Conservation (phyloP, 2,888 invertebrate species). For the Parnassius glacialis region DNA sequence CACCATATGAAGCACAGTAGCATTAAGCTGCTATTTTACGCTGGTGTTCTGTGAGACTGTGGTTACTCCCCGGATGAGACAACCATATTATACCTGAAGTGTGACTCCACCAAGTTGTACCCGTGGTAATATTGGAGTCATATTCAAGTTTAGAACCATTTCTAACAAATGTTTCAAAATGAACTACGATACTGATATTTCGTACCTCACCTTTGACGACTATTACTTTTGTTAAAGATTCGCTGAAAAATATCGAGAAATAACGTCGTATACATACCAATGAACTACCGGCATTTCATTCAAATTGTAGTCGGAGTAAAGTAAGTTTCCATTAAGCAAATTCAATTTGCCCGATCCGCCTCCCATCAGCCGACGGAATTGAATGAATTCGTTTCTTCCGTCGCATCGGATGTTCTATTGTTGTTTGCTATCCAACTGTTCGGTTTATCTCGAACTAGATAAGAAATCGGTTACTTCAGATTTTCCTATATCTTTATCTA, state of each 20-base stretch:
- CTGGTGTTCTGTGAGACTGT: too few species aligned
- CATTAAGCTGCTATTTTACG: too few species aligned
- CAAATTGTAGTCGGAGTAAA: constrained; percentile 9
- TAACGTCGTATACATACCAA: background rate
- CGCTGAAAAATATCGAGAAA: background rate
- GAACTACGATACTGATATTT: too few species aligned
- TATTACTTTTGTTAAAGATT: too few species aligned
- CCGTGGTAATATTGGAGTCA: too few species aligned
- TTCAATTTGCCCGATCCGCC: constrained; percentile 13
- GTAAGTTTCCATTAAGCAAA: constrained; percentile 20
- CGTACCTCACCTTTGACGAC: too few species aligned
- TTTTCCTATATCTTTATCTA: background rate
- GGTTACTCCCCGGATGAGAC: too few species aligned
- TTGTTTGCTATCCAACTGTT: constrained; percentile 8
- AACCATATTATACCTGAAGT: too few species aligned
- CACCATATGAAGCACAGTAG: too few species aligned
- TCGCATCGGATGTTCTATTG: constrained; percentile 2
- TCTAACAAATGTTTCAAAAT: too few species aligned
- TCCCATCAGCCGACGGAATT: constrained; percentile 1
- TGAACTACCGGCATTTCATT: background rate
- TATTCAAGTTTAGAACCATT: too few species aligned
- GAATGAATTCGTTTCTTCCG: constrained; percentile 8
- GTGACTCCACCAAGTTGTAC: too few species aligned
- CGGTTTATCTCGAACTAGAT: background rate
- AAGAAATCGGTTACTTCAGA: background rate